Evolutionary conservation across 2,797 vertebrate genomes (phyloP).

Genomic region (Otolemur crassicaudatus): DNA sequence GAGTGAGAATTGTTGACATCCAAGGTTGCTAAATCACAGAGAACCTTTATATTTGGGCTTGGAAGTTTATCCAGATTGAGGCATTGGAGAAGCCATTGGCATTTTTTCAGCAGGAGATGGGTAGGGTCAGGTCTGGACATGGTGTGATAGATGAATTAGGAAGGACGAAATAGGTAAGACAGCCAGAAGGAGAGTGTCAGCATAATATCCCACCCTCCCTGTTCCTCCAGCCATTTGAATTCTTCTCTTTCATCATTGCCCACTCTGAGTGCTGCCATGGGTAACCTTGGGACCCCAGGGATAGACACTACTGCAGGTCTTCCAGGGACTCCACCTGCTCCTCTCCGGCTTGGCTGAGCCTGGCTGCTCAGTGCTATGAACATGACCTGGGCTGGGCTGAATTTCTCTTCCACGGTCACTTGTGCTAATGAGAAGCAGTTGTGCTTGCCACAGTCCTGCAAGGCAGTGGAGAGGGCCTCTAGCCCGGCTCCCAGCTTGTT

Average conservation of each 20-base stretch:
- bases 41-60: not conserved
- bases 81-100: not conserved
- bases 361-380: constrained; percentile 65
- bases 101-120: constrained; percentile 30
- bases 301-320: constrained; percentile 42
- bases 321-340: constrained; percentile 19
- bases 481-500: not conserved
- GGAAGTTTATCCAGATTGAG: not conserved
- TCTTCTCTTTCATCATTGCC: constrained; percentile 1
- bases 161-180: not conserved
- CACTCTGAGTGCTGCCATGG: not conserved
- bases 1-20: not conserved
- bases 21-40: constrained; percentile 22
- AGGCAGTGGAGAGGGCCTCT: not conserved
- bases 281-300: not conserved
- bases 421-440: constrained; percentile 83
- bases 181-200: constrained; percentile 13
- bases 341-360: constrained; percentile 55
- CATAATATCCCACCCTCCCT: not conserved
- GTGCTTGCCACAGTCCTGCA: constrained; percentile 55
- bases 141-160: constrained; percentile 31
- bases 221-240: not conserved
- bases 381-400: constrained; percentile 72
- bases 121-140: not conserved
- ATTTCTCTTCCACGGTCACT: constrained; percentile 66